phyloP scores from a whole-genome alignment of 2,888 invertebrate genomes.

The Troilus luridus region DNA sequence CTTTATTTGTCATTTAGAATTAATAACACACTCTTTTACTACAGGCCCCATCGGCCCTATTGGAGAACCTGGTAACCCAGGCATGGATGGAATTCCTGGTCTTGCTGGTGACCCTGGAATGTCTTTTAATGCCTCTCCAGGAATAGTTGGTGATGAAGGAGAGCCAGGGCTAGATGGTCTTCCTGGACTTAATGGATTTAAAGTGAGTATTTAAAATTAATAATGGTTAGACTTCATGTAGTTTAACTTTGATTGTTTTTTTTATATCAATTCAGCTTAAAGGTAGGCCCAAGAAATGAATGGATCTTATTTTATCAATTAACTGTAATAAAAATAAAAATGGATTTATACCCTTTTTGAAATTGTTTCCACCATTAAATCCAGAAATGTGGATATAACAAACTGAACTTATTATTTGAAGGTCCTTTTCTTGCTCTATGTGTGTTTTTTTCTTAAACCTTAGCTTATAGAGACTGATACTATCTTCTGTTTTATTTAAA shows the following conservation, averaged over 20 bases:
- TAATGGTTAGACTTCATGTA: background rate
- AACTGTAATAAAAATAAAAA: no score
- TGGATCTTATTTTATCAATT: no score
- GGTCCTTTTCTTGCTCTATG: no score
- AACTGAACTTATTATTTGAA: no score
- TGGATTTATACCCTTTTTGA: no score
- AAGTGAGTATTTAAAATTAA: background rate
- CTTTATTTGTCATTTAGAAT: background rate
- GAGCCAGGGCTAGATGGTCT: slow-evolving; percentile 74
- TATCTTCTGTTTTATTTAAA: no score
- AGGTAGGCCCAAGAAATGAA: no score
- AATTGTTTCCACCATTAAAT: no score
- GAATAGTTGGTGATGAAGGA: slow-evolving; percentile 80
- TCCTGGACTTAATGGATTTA: slow-evolving; percentile 77
- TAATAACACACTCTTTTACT: background rate
- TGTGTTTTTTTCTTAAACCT: no score
- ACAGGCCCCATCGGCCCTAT: slow-evolving; percentile 34
- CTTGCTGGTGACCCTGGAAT: slow-evolving; percentile 56
- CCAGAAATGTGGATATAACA: no score
- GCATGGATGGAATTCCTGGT: slow-evolving; percentile 58
- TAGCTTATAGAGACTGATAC: no score
- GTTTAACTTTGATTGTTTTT: background rate
- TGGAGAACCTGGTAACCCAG: slow-evolving; percentile 58
- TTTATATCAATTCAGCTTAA: background rate
- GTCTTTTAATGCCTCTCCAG: slow-evolving; percentile 68